Conservation (phyloP, 2,888 invertebrate species). For the Sinotaia quadrata region DNA sequence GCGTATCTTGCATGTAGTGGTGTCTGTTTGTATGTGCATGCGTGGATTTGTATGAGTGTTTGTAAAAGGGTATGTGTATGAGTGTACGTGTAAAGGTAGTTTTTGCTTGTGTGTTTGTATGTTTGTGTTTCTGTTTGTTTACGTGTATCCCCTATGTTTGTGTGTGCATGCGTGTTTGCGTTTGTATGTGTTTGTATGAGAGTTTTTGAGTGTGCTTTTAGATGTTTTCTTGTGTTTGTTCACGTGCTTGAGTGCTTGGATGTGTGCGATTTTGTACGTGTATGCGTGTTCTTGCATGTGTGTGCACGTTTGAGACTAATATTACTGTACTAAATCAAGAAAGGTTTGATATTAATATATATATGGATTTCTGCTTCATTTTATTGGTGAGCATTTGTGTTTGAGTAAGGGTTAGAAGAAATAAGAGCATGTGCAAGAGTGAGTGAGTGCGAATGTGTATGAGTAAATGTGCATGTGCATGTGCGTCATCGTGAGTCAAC, state of each 20-base stretch:
- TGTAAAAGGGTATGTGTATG: no score
- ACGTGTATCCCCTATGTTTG: not conserved
- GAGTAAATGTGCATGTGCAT: not conserved
- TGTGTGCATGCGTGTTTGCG: not conserved
- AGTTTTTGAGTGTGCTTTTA: not conserved
- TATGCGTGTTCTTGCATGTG: not conserved
- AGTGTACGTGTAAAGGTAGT: no score
- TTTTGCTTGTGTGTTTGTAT: no score
- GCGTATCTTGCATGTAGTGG: no score
- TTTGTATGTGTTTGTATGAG: conserved; percentile 10
- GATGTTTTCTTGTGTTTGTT: not conserved
- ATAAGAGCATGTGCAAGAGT: not conserved
- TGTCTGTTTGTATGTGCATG: no score
- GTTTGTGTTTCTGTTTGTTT: no score
- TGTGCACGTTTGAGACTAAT: not conserved
- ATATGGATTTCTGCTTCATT: not conserved
- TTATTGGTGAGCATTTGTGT: not conserved
- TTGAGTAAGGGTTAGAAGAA: not conserved
- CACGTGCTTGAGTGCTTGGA: not conserved
- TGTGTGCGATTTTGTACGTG: not conserved
- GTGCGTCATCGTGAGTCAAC: not conserved
- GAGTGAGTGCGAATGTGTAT: not conserved
- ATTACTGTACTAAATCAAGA: no score
- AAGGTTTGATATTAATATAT: not conserved
- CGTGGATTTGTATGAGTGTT: no score